Conservation (phyloP, 1,140 invertebrate genomes). For the Caenorhabditis brenneri region DNA sequence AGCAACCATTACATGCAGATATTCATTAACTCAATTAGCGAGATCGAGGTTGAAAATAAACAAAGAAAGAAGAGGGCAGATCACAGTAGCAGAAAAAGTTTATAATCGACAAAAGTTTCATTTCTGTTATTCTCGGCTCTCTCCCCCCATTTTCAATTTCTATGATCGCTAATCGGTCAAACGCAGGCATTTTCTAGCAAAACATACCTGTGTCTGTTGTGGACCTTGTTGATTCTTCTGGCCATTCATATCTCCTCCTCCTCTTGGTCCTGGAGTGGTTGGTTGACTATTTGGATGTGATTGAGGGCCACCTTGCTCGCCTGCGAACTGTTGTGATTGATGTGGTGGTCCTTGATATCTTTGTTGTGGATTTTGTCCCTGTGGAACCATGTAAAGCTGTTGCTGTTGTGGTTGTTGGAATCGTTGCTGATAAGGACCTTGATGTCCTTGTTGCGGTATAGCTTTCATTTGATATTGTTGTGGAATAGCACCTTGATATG, state of each 20-base stretch:
- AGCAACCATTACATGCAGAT: neutral
- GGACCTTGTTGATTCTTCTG: neutral
- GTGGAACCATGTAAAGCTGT: neutral
- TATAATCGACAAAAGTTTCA: too few relatives aligned
- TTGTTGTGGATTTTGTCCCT: neutral
- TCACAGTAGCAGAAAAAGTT: too few relatives aligned
- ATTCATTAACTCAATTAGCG: neutral
- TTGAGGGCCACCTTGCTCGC: neutral
- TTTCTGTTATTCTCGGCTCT: too few relatives aligned
- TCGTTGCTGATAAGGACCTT: neutral
- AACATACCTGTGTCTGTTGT: neutral
- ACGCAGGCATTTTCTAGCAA: too few relatives aligned
- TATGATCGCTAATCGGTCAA: too few relatives aligned
- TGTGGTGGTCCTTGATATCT: neutral
- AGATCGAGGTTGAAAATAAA: too few relatives aligned
- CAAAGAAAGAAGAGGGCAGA: too few relatives aligned
- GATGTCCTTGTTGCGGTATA: neutral
- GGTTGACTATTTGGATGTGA: conserved; percentile 34
- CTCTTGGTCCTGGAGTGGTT: neutral
- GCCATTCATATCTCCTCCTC: neutral
- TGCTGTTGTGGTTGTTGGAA: neutral
- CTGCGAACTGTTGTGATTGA: neutral
- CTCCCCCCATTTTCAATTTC: too few relatives aligned
- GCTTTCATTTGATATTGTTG: conserved; percentile 6
- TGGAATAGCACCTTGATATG: neutral